A percentile compares a stretch with the other conserved stretches of the same genome.
Evolutionary conservation across 2,888 invertebrate genomes (phyloP).

Genomic region (Athrips mouffetella): DNA sequence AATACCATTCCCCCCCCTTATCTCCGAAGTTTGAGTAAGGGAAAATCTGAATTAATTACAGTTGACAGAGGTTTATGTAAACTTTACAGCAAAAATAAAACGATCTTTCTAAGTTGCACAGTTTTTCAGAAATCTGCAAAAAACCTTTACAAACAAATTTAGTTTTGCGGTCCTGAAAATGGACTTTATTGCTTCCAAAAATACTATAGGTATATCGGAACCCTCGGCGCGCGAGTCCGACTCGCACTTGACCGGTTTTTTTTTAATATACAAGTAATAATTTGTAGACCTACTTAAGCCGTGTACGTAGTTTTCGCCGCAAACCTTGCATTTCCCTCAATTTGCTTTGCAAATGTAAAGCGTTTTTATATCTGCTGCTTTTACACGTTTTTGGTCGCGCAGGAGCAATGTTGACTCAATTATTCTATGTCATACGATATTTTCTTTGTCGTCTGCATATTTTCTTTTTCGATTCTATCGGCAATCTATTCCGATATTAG

Average conservation of each 20-base stretch:
- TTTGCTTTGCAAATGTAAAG: conserved; percentile 16
- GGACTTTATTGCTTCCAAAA: no score
- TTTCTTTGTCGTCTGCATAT: background rate
- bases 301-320: conserved; percentile 5
- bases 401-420: conserved; percentile 5
- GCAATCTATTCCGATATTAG: background rate
- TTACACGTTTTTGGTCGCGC: background rate
- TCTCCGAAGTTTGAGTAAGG: no score
- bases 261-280: background rate
- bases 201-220: no score
- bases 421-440: conserved; percentile 10
- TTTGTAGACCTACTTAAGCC: background rate
- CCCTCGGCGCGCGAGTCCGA: background rate
- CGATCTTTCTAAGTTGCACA: no score
- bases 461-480: background rate
- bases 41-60: no score
- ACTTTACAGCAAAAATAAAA: no score
- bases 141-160: no score
- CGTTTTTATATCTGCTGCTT: conserved; percentile 11
- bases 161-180: no score
- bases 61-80: no score
- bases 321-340: conserved; percentile 19
- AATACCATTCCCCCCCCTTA: no score
- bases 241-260: no score
- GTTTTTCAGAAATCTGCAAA: no score